Evolutionary conservation across 1,140 invertebrate genomes (phyloP).

Genomic region (Sarcophaga bullata): DNA sequence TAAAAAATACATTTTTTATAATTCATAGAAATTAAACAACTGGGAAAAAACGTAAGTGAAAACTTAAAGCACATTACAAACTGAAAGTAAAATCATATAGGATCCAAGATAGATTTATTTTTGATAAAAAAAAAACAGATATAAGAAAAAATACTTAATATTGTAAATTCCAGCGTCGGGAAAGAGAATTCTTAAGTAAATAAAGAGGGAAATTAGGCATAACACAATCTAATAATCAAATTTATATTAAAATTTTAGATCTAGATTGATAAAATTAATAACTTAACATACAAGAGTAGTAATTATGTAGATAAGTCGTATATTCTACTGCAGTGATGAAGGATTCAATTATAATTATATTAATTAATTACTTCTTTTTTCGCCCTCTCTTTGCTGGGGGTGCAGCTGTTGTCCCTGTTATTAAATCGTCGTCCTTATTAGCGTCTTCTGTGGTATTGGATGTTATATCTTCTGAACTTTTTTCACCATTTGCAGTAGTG

Average conservation of each 20-base stretch:
- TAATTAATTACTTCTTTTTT: constrained; percentile 43
- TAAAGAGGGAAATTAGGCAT: not conserved
- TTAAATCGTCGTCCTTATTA: constrained; percentile 28
- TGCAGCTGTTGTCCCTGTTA: not conserved
- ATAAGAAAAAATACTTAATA: no score
- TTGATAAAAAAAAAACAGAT: no score
- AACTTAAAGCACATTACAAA: no score
- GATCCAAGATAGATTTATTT: no score
- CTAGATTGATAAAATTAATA: not conserved
- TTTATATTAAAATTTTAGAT: constrained; percentile 8
- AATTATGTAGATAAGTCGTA: not conserved
- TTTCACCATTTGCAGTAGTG: constrained; percentile 29
- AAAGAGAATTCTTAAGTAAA: no score
- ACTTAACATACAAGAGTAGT: no score
- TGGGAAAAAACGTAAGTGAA: no score
- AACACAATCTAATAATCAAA: constrained; percentile 17
- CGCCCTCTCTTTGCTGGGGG: constrained; percentile 43
- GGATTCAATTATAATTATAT: no score
- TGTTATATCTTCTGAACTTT: not conserved
- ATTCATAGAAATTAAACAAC: no score
- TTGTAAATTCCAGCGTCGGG: no score
- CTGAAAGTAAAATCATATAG: no score
- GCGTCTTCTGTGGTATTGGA: not conserved
- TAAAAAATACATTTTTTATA: no score
- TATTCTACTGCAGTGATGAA: not conserved